Evolutionary conservation across 2,888 invertebrate species (phyloP).

Genomic region (Spodoptera littoralis): DNA sequence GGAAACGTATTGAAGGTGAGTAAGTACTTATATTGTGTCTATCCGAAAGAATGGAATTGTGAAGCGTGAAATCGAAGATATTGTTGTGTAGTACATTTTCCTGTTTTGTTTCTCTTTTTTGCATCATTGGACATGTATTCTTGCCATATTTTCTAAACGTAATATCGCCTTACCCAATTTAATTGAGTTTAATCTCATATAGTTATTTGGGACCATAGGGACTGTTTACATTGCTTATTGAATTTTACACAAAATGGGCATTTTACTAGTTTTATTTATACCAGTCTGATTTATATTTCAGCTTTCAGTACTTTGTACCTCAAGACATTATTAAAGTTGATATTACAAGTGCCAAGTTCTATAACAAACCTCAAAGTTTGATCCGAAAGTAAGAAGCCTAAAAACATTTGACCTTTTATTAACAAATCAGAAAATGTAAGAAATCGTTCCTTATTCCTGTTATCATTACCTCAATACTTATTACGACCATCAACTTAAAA

Average conservation of each 20-base stretch:
- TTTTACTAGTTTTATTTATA: constrained; percentile 3
- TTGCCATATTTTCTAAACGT: constrained; percentile 48
- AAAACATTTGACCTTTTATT: no score
- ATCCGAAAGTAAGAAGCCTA: no score
- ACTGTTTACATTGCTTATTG: no score
- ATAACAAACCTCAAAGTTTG: no score
- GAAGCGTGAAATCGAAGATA: constrained; percentile 70
- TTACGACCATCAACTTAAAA: constrained; percentile 22
- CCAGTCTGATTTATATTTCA: no score
- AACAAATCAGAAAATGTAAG: constrained; percentile 12
- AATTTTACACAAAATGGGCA: background rate
- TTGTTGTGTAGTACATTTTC: constrained; percentile 61
- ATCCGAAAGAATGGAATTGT: constrained; percentile 52
- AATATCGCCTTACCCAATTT: constrained; percentile 28
- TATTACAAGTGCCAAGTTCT: no score
- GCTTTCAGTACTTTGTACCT: no score
- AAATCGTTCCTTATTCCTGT: constrained; percentile 16
- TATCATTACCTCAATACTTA: constrained; percentile 20
- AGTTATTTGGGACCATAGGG: no score
- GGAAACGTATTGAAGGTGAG: constrained; percentile 30
- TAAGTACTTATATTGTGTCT: constrained; percentile 42
- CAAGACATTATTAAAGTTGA: no score
- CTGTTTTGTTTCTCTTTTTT: constrained; percentile 64
- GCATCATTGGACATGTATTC: constrained; percentile 67
- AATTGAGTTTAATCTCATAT: constrained; percentile 1